Evolutionary conservation across 1,140 invertebrate genomes (phyloP).

Genomic region (Drosophila nikananu): DNA sequence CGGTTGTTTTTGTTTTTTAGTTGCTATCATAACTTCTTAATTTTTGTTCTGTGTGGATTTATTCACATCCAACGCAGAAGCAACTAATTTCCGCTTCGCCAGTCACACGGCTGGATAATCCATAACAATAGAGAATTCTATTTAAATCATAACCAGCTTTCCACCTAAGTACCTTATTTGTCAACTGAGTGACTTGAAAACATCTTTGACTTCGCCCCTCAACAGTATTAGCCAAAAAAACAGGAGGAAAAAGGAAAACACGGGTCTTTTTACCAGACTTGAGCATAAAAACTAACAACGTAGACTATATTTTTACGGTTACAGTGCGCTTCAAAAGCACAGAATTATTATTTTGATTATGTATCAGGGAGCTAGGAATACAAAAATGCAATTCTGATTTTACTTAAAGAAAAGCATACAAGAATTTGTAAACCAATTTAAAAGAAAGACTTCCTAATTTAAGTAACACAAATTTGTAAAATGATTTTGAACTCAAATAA

Average conservation of each 20-base stretch:
- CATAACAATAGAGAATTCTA: slow-evolving; percentile 38
- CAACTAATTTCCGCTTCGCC: slow-evolving; percentile 17
- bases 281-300: slow-evolving; percentile 31
- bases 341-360: neutral
- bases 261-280: slow-evolving; percentile 15
- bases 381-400: neutral
- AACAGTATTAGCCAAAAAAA: slow-evolving; percentile 35
- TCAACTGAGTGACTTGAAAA: slow-evolving; percentile 51
- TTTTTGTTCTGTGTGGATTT: neutral
- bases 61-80: neutral
- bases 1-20: too few relatives aligned
- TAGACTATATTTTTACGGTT: slow-evolving; percentile 22
- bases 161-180: slow-evolving; percentile 52
- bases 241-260: neutral
- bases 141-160: slow-evolving; percentile 55
- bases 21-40: neutral
- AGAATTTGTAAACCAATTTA: neutral
- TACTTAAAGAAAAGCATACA: neutral
- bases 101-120: slow-evolving; percentile 20
- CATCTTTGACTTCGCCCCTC: slow-evolving; percentile 57
- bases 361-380: neutral
- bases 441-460: too few relatives aligned
- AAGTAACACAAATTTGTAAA: too few relatives aligned
- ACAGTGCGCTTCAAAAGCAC: neutral
- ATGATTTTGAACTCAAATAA: neutral